Evolutionary conservation across 2,113 vertebrate species (phyloP).

Genomic region (Halcyon senegalensis): DNA sequence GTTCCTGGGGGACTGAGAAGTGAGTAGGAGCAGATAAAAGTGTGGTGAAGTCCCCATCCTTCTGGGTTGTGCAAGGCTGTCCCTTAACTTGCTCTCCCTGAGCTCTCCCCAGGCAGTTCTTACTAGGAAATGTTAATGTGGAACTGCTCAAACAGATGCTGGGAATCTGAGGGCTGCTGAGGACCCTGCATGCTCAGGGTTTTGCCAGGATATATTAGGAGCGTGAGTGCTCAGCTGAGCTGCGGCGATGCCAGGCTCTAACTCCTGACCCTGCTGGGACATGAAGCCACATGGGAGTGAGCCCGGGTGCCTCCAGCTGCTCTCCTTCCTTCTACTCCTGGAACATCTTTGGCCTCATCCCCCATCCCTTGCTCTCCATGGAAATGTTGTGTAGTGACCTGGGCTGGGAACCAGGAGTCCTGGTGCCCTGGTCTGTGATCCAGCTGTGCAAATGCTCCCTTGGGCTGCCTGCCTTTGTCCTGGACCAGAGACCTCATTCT

Average conservation of each 20-base stretch:
- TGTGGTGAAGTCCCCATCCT: neutral
- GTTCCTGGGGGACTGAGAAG: neutral
- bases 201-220: slow-evolving; percentile 2
- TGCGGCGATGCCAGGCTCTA: neutral
- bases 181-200: neutral
- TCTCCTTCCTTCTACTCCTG: neutral
- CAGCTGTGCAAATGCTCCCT: slow-evolving; percentile 12
- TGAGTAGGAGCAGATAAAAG: neutral
- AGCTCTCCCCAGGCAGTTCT: neutral
- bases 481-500: neutral
- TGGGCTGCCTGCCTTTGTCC: neutral
- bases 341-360: neutral
- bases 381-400: neutral
- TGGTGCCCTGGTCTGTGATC: neutral
- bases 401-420: neutral
- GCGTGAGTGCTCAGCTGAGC: neutral
- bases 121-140: neutral
- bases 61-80: neutral
- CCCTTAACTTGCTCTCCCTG: neutral
- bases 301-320: neutral
- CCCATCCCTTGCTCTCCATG: neutral
- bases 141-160: slow-evolving; percentile 9
- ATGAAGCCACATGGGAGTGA: neutral
- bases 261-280: neutral
- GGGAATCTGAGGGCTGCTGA: neutral